Base-by-base conservation (phyloP, 1,140 invertebrate genomes). In the Diprion similis region DNA sequence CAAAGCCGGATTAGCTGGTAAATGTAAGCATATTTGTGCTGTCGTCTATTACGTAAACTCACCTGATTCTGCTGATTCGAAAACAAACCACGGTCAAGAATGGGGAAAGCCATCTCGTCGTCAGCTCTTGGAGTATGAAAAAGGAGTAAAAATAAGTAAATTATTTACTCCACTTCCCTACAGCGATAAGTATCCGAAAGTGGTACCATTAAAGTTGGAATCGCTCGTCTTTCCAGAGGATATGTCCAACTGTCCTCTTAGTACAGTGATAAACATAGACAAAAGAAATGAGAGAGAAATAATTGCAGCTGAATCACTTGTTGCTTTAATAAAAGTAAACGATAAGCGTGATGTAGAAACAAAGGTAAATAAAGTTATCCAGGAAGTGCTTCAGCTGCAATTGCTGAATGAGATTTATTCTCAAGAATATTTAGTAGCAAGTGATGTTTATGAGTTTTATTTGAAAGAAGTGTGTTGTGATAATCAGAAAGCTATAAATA, bases 1-100 rank as follows among this genome's bases (percentile, higher is more conserved):
- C 64, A 72, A 69, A 70, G 74, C 71, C 24, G 74, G 74, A 17
- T 47, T 73, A 10, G 11, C 46, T 24, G 71, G 68, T n/a, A 70
- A 69, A 67, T 75, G 74, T 45, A 75, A 75, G 59, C 74, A 75
- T 48, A 72, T 75, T n/a, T 37, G 71, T 75, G 74, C 74, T 15
- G 51, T 76, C 6, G 18, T 73, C 18, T 59, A 67, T 68, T 76
- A 73, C 46, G 68, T 73, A 1, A 76, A 76, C 64, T 76, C 75
- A 13, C 18, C 69, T 9, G 71, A 76, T 17, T 48, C 15, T n/a
- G 24, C 71, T 9, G 15, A 15, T 66, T 73, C 71, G 3, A 76
- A 76, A 71, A 76, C 71, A 15, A 71, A 15, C 18, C 59, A 76
- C n/a, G 24, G 10, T 66, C 71, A 73, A 70, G 48, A 73, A 76